Evolutionary conservation across 1,140 invertebrate species (phyloP), one percentile per base, ranked within the genome.

Genomic region (Heliconius nattereri): DNA sequence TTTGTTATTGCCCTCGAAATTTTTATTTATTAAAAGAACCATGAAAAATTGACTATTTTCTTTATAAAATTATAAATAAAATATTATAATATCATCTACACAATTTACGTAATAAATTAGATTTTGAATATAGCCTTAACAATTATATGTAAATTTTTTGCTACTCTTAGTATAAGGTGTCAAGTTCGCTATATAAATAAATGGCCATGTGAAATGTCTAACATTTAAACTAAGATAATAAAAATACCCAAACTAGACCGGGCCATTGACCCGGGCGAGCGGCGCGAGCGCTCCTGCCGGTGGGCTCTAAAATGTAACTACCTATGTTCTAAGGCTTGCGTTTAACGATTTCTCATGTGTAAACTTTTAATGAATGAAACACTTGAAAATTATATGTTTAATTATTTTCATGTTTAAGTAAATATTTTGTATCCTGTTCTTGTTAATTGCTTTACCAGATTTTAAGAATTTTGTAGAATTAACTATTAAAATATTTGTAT

Each of bases 191-290:
- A 74, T 49, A 74, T 45, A 45, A 45, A 45, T 45, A 45, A 79
- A 74, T 75, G 52, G 71, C 66, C 49, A 74, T 78, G 57, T 73
- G 60, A 29, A 66, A 66, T 77, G 71, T 54, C 26, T 49, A 75
- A n/a, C 40, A 73, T 79, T 78, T 40, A 76, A 81, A 73, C 78
- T 80, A 75, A 81, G 90, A 89, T 92, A 92, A 93, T 92, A 92
- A 92, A 92, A 94, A 92, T 91, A 87, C 92, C 92, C 91, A 94
- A 94, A 94, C 92, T 93, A 94, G 92, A 94, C 81, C 91, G 91
- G 91, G 90, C 79, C 91, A 85, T 91, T 91, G 92, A 94, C 91
- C 91, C 89, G 86, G 83, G 80, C 85, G 85, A 81, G 81, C 86
- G 82, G 89, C 87, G 89, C 90, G 86, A 83, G 84, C 88, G 86